Conservation (phyloP, 2,888 invertebrate genomes). For the Eulithis prunata region DNA sequence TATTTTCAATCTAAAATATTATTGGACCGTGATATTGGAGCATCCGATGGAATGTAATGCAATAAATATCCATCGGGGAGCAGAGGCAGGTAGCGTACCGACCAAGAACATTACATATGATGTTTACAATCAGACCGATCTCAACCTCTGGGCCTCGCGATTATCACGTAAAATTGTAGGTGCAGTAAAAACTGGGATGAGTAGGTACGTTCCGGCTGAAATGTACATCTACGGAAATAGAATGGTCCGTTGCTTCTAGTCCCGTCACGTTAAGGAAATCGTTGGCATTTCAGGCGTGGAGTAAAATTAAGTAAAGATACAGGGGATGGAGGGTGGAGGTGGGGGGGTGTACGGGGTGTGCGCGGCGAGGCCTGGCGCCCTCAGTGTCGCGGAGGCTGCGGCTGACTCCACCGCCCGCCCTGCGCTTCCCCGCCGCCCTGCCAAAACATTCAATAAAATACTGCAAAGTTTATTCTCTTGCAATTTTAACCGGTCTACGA, state of each 20-base stretch:
- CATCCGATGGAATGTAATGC: slow-evolving; percentile 55
- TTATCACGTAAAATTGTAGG: slow-evolving; percentile 32
- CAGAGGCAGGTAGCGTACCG: slow-evolving; percentile 40
- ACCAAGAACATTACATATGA: slow-evolving; percentile 45
- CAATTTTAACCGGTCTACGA: slow-evolving; percentile 1
- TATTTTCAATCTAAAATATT: slow-evolving; percentile 57
- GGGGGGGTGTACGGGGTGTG: slow-evolving; percentile 48
- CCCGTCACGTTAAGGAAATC: slow-evolving; percentile 65
- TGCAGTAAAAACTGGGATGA: slow-evolving; percentile 35
- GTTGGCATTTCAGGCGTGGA: slow-evolving; percentile 68
- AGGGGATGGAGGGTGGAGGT: slow-evolving; percentile 60
- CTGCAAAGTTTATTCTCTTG: slow-evolving; percentile 30
- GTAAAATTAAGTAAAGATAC: slow-evolving; percentile 76
- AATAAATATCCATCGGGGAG: slow-evolving; percentile 51
- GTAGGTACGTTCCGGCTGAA: slow-evolving; percentile 37
- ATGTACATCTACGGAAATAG: slow-evolving; percentile 46
- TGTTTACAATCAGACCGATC: slow-evolving; percentile 53
- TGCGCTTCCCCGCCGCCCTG: slow-evolving; percentile 53
- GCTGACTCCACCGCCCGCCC: slow-evolving; percentile 71
- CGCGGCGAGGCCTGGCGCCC: slow-evolving; percentile 52
- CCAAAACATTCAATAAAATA: slow-evolving; percentile 62
- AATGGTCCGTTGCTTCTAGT: slow-evolving; percentile 48
- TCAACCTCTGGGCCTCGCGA: slow-evolving; percentile 41
- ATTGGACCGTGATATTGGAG: slow-evolving; percentile 59
- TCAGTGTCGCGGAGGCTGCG: slow-evolving; percentile 84